Evolutionary conservation across 2,113 vertebrate species (phyloP).

Genomic region (Rhadina sibilatrix): DNA sequence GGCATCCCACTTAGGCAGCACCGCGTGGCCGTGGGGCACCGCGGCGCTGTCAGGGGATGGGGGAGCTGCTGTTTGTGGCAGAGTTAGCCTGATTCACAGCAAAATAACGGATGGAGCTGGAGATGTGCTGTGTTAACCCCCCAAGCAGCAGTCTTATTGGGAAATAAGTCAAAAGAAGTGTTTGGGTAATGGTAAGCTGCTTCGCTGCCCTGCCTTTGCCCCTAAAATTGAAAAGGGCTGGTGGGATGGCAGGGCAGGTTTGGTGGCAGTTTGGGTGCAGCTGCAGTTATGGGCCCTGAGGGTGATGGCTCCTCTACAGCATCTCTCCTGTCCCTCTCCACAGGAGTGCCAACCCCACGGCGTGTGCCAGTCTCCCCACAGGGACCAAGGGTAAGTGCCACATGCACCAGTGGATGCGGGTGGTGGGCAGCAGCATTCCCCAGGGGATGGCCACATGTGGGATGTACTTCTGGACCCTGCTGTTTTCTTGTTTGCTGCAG

Average conservation of each 20-base stretch:
- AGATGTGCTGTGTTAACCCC: neutral
- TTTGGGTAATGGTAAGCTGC: neutral
- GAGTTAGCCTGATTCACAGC: neutral
- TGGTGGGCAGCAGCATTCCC: neutral
- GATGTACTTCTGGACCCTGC: neutral
- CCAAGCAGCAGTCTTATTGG: neutral
- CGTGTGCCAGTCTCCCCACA: slow-evolving; percentile 28
- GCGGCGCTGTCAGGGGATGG: neutral
- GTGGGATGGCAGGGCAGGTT: neutral
- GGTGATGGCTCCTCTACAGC: neutral
- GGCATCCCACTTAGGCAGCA: neutral
- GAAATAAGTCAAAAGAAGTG: neutral
- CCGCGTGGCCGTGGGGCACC: neutral
- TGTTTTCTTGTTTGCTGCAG: neutral
- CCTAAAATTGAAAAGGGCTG: neutral
- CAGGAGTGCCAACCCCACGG: neutral
- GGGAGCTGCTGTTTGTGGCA: neutral
- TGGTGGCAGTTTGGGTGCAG: neutral
- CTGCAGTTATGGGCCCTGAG: neutral
- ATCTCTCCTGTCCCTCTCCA: neutral
- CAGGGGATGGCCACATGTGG: accelerated
- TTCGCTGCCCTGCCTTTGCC: neutral
- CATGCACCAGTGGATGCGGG: accelerated
- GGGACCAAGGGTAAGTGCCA: slow-evolving; percentile 84
- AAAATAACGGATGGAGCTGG: neutral